A percentile compares a stretch with the other conserved stretches of the same genome.
Conservation (phyloP, 2,113 vertebrate species). For the Amphilophus citrinellus region DNA sequence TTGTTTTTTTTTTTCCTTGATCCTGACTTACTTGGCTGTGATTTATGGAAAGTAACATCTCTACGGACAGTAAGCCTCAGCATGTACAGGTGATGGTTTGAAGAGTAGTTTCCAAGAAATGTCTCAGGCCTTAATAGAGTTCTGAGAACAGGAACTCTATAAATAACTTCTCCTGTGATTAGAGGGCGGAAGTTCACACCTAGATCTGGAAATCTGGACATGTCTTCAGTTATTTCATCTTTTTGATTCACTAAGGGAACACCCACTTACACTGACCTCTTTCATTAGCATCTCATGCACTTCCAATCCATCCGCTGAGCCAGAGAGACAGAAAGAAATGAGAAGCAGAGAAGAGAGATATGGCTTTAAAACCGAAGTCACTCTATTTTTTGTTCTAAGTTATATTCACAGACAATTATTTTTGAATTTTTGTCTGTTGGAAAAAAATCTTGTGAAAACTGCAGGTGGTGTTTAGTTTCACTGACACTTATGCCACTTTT, state of each 20-base stretch:
- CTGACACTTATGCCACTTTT: not conserved
- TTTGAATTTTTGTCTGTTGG: too few species aligned
- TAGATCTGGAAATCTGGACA: slow-evolving; percentile 33
- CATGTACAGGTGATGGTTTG: slow-evolving; percentile 46
- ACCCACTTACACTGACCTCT: slow-evolving; percentile 14
- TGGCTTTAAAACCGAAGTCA: slow-evolving; percentile 13
- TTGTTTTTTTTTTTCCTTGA: slow-evolving; percentile 51
- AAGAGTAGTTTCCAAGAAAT: slow-evolving; percentile 39
- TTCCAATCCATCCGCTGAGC: not conserved
- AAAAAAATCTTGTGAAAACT: too few species aligned
- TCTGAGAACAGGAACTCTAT: slow-evolving; percentile 30
- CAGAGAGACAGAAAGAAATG: not conserved
- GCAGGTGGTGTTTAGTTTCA: too few species aligned
- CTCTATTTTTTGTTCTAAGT: not conserved
- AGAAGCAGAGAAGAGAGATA: not conserved
- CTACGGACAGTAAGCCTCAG: slow-evolving; percentile 37
- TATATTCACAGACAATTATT: not conserved
- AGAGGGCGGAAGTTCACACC: not conserved
- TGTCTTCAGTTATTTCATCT: slow-evolving; percentile 13
- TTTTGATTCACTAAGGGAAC: slow-evolving; percentile 20
- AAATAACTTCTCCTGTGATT: not conserved
- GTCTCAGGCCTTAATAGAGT: not conserved
- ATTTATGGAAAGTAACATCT: slow-evolving; percentile 71
- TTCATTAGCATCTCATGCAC: slow-evolving; percentile 12
- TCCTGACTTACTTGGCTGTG: slow-evolving; percentile 61